Evolutionary conservation across 2,888 invertebrate species (phyloP).

Genomic region (Esperia sulphurella): DNA sequence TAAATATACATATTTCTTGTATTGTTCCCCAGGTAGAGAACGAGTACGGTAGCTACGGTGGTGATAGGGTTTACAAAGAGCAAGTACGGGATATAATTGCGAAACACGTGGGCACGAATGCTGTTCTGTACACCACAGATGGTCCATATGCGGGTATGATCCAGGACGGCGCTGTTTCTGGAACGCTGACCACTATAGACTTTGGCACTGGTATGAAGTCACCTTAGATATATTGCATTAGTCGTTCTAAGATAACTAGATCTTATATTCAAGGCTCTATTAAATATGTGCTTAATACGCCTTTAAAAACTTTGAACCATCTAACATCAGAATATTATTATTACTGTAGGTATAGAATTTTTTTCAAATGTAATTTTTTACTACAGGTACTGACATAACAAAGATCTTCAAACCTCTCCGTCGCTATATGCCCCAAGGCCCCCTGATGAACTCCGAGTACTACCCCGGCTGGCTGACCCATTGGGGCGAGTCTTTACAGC

Average conservation of each 20-base stretch:
- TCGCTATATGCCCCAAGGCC: conserved; percentile 81
- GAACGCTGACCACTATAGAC: conserved; percentile 87
- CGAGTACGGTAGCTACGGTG: conserved; percentile 93
- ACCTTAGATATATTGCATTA: conserved; percentile 10
- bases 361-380: neutral
- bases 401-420: conserved; percentile 67
- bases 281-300: no score
- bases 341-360: neutral
- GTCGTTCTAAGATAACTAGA: no score
- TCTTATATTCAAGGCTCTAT: neutral
- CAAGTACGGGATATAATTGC: conserved; percentile 83
- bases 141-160: conserved; percentile 73
- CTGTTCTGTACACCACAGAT: conserved; percentile 92
- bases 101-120: conserved; percentile 80
- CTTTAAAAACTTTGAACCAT: no score
- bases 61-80: conserved; percentile 83
- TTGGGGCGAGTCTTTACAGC: conserved; percentile 86
- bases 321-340: neutral
- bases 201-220: conserved; percentile 76
- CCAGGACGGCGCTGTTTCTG: conserved; percentile 83
- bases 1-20: no score
- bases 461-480: conserved; percentile 96
- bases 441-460: conserved; percentile 93
- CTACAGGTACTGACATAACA: conserved; percentile 36
- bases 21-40: conserved; percentile 85